Base-by-base conservation (phyloP, 2,797 vertebrate species). In the Lagocephalus sceleratus region DNA sequence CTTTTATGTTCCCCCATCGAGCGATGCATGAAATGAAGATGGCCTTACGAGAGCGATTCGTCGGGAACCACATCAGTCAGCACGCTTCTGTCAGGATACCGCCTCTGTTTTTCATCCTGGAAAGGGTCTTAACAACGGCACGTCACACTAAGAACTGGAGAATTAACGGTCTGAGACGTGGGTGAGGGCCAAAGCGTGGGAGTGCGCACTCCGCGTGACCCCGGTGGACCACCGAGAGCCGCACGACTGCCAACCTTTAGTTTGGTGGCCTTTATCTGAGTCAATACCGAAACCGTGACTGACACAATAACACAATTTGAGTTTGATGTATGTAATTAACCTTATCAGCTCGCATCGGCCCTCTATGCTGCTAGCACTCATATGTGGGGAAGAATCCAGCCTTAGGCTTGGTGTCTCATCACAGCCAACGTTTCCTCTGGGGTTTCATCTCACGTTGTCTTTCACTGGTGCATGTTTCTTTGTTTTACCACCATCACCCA, bases 11-110 rank as follows among this genome's bases (percentile, higher is more conserved):
- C 38, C 32, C 48, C 50, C 14, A 35, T 32, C 47, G 62, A 69
- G 42, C 50, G 49, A 52, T 51, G 35, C 39, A 66, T 74, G 53
- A 63, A 60, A 38, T 56, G 22, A 71, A 45, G 20, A 35, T 63
- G 48, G 32, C 40, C 59, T 51, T 39, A 53, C 48, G 66, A 69
- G 68, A 64, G 50, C 9, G 60, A 40, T 67, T 78, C 46, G 66
- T 63, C 45, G 51, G 19, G 53, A 54, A 38, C 21, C 53, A 46
- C 56, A 71, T 60, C 66, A 49, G 66, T 61, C 19, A 43, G 42
- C 47, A 38, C 39, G 49, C 42, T 45, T 12, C 6, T 11, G 42
- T 53, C 52, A 35, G 47, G 2, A 40, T 20, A 54, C 38, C 52
- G 60, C 32, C 17, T 51, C 42, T 40, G 39, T 22, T 25, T 62